Evolutionary conservation across 2,113 vertebrate genomes (phyloP).

Genomic region (Hydropotes inermis): DNA sequence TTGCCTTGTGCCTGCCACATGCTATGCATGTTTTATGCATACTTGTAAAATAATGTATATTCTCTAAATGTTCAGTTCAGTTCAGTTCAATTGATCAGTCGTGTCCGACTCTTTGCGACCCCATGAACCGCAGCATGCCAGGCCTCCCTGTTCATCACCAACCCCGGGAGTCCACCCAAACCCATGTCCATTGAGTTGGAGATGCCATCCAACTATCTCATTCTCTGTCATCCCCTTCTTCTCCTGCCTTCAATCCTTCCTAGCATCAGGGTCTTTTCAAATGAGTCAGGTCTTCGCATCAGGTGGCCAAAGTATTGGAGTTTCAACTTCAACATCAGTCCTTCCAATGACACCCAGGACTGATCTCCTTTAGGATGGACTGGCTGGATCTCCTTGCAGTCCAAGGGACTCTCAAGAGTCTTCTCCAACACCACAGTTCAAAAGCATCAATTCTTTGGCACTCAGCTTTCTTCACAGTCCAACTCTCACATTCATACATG

Average conservation of each 20-base stretch:
- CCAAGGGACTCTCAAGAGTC: neutral
- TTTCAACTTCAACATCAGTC: neutral
- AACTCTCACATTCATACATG: neutral
- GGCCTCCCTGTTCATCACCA: neutral
- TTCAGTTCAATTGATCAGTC: neutral
- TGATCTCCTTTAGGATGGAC: neutral
- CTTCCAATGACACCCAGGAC: neutral
- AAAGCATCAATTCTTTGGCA: accelerated
- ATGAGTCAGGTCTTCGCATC: accelerated
- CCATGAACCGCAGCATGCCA: accelerated
- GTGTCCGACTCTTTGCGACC: accelerated
- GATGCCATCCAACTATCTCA: neutral
- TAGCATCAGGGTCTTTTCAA: neutral
- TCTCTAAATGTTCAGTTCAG: neutral
- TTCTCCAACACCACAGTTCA: neutral
- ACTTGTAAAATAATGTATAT: neutral
- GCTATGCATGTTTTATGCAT: neutral
- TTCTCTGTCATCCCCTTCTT: neutral
- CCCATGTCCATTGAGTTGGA: neutral
- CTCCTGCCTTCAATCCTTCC: neutral
- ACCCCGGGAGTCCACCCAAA: neutral
- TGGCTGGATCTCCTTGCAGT: neutral
- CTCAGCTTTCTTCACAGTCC: neutral
- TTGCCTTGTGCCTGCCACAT: neutral
- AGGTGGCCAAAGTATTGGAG: neutral